A percentile compares a stretch with the other conserved stretches of the same genome.
These are phyloP conservation scores for Barypeithes pellucidus DNA, from an alignment of 2,888 invertebrate genomes.

Conservation along the genomic window DNA sequence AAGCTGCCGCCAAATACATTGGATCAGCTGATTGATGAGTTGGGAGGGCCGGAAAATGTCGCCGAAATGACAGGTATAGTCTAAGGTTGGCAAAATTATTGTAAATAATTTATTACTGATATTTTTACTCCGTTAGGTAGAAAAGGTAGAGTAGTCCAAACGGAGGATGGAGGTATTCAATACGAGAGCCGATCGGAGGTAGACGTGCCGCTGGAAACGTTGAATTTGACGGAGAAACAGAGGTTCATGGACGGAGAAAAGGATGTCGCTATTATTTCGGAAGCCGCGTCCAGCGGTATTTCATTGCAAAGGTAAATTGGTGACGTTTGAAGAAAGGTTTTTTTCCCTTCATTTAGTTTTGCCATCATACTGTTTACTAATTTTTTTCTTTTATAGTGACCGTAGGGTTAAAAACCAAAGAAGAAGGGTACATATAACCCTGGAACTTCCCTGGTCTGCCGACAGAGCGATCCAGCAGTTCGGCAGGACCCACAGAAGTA, in stretches of 20 bases:
- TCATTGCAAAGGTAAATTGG: slow-evolving; percentile 54
- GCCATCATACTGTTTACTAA: slow-evolving; percentile 77
- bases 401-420: slow-evolving; percentile 93
- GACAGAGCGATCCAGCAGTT: slow-evolving; percentile 99
- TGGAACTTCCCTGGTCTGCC: slow-evolving; percentile 99
- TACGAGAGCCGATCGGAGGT: slow-evolving; percentile 96
- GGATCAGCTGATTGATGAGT: slow-evolving; percentile 97
- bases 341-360: neutral
- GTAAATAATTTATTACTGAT: slow-evolving; percentile 4
- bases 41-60: slow-evolving; percentile 98
- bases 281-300: slow-evolving; percentile 95
- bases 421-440: slow-evolving; percentile 96
- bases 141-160: slow-evolving; percentile 84
- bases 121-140: too few species aligned
- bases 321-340: too few species aligned
- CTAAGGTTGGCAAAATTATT: too few species aligned
- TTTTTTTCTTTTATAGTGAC: slow-evolving; percentile 81
- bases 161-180: slow-evolving; percentile 94
- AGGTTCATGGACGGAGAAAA: slow-evolving; percentile 98
- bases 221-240: slow-evolving; percentile 93
- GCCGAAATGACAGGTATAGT: slow-evolving; percentile 99
- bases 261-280: slow-evolving; percentile 98
- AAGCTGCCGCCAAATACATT: slow-evolving; percentile 96
- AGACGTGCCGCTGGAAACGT: slow-evolving; percentile 96
- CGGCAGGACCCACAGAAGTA: slow-evolving; percentile 76